A percentile compares a stretch with the other conserved stretches of the same genome.
phyloP scores from a whole-genome alignment of 2,797 vertebrate genomes.

The Apodemus agrarius region DNA sequence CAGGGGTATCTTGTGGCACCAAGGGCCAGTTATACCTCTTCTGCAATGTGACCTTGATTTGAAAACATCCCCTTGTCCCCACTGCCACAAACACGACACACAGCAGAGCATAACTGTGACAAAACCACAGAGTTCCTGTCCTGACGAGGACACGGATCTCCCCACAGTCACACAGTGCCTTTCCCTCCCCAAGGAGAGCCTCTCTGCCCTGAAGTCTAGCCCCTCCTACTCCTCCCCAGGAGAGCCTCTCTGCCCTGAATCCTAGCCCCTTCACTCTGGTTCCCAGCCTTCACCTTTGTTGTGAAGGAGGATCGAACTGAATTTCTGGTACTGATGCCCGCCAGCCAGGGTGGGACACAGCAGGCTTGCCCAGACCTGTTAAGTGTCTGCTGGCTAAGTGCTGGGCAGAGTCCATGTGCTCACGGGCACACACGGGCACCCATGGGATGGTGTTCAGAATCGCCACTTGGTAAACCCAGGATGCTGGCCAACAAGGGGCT shows the following conservation, averaged over 20 bases:
- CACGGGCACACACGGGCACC: not conserved
- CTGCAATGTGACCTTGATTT: not conserved
- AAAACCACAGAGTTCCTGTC: not conserved
- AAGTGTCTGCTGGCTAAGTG: not conserved
- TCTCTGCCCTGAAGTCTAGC: too few relatives aligned
- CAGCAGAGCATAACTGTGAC: not conserved
- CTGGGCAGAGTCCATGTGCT: not conserved
- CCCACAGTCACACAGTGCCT: rapidly evolving
- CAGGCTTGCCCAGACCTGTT: not conserved
- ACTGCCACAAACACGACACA: too few relatives aligned
- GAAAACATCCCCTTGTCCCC: not conserved
- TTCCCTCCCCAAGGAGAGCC: too few relatives aligned
- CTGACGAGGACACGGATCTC: rapidly evolving
- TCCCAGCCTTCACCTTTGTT: too few relatives aligned
- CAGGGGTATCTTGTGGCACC: too few relatives aligned
- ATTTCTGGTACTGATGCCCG: not conserved
- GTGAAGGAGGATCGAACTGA: not conserved
- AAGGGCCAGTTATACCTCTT: not conserved
- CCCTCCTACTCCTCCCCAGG: too few relatives aligned
- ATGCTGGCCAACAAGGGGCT: rapidly evolving
- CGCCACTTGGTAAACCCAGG: not conserved
- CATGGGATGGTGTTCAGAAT: not conserved
- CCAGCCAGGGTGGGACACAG: not conserved
- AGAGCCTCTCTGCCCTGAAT: not conserved
- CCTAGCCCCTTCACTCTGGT: rapidly evolving